Evolutionary conservation across 2,797 vertebrate species (phyloP).

Genomic region (Okamejei kenojei): DNA sequence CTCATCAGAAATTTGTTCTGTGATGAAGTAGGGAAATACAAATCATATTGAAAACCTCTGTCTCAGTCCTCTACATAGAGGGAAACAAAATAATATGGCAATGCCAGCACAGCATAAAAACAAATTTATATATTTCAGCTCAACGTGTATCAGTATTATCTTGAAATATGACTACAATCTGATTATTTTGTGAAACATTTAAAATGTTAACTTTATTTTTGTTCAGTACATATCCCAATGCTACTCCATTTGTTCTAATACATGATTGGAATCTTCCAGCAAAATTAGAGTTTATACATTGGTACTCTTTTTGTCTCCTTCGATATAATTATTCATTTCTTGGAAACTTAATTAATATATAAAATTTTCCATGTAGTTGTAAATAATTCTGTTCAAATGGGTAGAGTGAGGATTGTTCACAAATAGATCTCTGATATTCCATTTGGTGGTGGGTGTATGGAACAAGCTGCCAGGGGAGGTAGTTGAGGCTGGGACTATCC

Average conservation of each 20-base stretch:
- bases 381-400: background rate
- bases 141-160: background rate
- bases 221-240: background rate
- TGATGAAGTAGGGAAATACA: background rate
- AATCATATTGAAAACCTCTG: background rate
- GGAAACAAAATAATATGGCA: background rate
- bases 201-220: background rate
- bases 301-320: too few relatives aligned
- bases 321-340: background rate
- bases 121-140: background rate
- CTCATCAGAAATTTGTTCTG: background rate
- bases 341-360: background rate
- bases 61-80: too few relatives aligned
- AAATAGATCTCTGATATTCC: constrained; percentile 41
- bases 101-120: background rate
- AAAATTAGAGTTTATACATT: background rate
- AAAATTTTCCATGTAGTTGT: background rate
- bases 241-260: background rate
- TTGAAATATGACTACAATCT: background rate
- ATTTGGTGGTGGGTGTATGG: too few relatives aligned
- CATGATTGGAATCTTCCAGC: background rate
- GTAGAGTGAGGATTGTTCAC: constrained; percentile 37
- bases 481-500: too few relatives aligned
- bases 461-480: too few relatives aligned
- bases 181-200: background rate